Evolutionary conservation across 2,113 vertebrate genomes (phyloP), one percentile per base, ranked within the genome.

Genomic region (Propithecus coquereli): DNA sequence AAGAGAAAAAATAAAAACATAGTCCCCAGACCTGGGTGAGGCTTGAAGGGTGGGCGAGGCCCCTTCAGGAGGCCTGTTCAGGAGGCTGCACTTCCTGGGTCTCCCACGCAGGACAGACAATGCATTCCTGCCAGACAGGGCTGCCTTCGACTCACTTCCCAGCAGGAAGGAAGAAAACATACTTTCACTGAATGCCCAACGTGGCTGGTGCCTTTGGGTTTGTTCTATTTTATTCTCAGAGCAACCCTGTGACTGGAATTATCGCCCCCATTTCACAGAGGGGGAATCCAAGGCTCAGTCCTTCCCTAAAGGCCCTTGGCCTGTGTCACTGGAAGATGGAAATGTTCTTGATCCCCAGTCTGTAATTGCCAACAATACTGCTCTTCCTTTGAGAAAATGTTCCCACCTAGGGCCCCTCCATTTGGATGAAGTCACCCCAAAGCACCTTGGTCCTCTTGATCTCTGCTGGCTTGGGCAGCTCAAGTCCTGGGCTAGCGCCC

Each of bases 101-200:
- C 71, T 92, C 86, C 95, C 76, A 66, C 23, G 2, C 30, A 13
- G 17, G 37, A 73, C n/a, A 87, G 83, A 97, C 95, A 94, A 87
- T 76, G 90, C 94, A 95, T 94, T 95, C 90, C 87, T 95, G 87
- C 90, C 77, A 82, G 89, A 66, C 66, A 13, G n/a, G 17, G 89
- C 8, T 81, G 82, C 57, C 79, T 85, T 27, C 1, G 0, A 61
- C 61, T 96, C 70, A 45, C 63, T 83, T 87, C 90, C 73, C 76
- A 2, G 65, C 30, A 80, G 87, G 90, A 40, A 92, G 70, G 94
- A 52, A 90, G 87, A 87, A 81, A 95, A 66, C 52, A 80, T 7
- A 54, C 83, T 23, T 1, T 45, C 87, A 84, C 88, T 27, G 50
- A 74, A 52, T 57, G 93, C 81, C 47, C 45, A 27, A 3, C 1